Evolutionary conservation across 1,140 invertebrate species (phyloP), one percentile per base, ranked within the genome.

Genomic region (Tetraneura akinire): DNA sequence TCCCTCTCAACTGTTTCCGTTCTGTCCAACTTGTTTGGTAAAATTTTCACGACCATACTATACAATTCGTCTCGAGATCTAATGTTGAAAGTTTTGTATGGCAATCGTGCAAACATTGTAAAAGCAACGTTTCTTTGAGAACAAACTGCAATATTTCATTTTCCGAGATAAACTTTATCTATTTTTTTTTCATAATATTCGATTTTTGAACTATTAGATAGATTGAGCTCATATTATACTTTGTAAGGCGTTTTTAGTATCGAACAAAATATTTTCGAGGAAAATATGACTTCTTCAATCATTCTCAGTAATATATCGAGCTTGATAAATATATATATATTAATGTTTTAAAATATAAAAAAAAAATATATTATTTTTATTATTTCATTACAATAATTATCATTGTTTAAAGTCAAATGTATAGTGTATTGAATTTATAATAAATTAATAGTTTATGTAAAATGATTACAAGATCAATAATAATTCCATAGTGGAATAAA

Each of bases 61-160:
- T n/a, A 14, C 51, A 23, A 21, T 42, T 73, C 70, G 29, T 53
- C 26, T 21, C 14, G 64, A 76, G 32, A 57, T n/a, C 49, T 76
- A 76, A 76, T 55, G 53, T 57, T 76, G 51, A 76, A 76, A 76
- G 73, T 76, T 76, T 76, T 21, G 32, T 29, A 55, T 53, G 73
- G 49, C 73, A 76, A 55, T 76, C 53, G 73, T 55, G 51, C 71
- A 74, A 53, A 74, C 32, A n/a, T 53, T n/a, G 53, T 76, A 57
- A 76, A 13, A 53, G 51, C n/a, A 57, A 76, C 49, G 57, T 76
- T 76, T 76, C 49, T 55, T 55, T 8, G 11, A 76, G 16, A 76
- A 68, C 64, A 42, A 47, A 57, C 49, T 76, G 26, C 49, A 57
- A 76, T 76, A 57, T 55, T 57, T 55, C 51, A 57, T 76, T 76